Evolutionary conservation across 2,797 vertebrate genomes (phyloP).

Genomic region (Luscinia luscinia): DNA sequence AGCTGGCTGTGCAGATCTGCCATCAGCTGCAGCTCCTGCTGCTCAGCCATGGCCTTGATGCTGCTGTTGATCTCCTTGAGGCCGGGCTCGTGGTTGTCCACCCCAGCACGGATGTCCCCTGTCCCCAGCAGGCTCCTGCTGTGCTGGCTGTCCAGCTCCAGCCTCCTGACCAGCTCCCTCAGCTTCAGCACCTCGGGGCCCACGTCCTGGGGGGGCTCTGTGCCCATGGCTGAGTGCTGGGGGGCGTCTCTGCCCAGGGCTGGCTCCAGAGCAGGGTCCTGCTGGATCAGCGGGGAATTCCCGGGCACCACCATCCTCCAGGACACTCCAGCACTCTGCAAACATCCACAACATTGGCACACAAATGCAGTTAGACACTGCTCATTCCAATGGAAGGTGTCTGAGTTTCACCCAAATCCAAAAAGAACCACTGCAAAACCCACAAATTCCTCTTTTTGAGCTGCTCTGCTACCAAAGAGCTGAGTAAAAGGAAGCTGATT

Average conservation of each 20-base stretch:
- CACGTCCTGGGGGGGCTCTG: conserved; percentile 64
- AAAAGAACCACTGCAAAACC: neutral
- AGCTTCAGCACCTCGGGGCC: conserved; percentile 88
- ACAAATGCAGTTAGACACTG: fast-evolving
- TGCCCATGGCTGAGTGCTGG: conserved; percentile 52
- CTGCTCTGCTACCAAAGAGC: neutral
- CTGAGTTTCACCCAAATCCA: neutral
- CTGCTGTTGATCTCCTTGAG: conserved; percentile 61
- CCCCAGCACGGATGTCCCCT: conserved; percentile 21
- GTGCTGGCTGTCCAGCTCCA: conserved; percentile 91
- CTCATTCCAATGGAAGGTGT: neutral
- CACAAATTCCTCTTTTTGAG: fast-evolving
- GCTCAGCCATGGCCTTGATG: conserved; percentile 50
- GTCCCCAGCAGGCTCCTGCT: conserved; percentile 76
- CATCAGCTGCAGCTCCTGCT: conserved; percentile 66
- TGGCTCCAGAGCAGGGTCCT: conserved; percentile 72
- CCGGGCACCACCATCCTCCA: conserved; percentile 90
- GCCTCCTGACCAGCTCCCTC: conserved; percentile 86
- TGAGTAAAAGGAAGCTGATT: conserved; percentile 5
- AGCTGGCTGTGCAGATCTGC: conserved; percentile 54
- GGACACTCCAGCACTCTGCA: neutral
- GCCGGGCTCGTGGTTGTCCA: conserved; percentile 42
- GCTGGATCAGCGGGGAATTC: conserved; percentile 77
- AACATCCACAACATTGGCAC: fast-evolving
- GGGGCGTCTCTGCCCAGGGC: conserved; percentile 64